Conservation (phyloP, 2,888 invertebrate species). For the Bembecia ichneumoniformis region DNA sequence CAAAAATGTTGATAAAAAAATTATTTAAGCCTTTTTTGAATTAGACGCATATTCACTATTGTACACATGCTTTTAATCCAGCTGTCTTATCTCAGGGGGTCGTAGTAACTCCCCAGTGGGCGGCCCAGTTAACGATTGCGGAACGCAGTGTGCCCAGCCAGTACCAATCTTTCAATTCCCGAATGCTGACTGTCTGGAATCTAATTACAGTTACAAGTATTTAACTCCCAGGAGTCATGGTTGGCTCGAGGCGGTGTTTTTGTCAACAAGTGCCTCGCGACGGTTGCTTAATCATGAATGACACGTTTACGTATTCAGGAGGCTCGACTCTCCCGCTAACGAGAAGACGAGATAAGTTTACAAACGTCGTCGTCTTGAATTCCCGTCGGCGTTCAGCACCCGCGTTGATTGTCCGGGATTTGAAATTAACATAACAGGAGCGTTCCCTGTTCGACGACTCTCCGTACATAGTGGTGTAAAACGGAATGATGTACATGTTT, state of each 20-base stretch:
- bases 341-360: conserved; percentile 67
- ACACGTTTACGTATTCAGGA: conserved; percentile 64
- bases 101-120: too few species aligned
- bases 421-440: conserved; percentile 61
- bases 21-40: too few species aligned
- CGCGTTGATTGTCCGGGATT: conserved; percentile 63
- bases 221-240: conserved; percentile 22
- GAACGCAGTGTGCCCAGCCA: neutral
- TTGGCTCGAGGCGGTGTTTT: conserved; percentile 40
- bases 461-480: conserved; percentile 16
- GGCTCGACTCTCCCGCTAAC: conserved; percentile 56
- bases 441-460: conserved; percentile 24
- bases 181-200: conserved; percentile 13
- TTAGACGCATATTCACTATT: too few species aligned
- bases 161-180: neutral
- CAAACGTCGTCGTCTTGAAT: conserved; percentile 62
- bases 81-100: too few species aligned
- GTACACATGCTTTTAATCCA: too few species aligned
- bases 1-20: too few species aligned
- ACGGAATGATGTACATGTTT: conserved; percentile 32
- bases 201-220: conserved; percentile 16
- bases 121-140: too few species aligned
- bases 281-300: conserved; percentile 64
- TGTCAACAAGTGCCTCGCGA: conserved; percentile 54
- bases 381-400: conserved; percentile 52